These are phyloP conservation scores for Podilymbus podiceps DNA, from an alignment of 2,113 vertebrate species.

Conservation along the genomic window DNA sequence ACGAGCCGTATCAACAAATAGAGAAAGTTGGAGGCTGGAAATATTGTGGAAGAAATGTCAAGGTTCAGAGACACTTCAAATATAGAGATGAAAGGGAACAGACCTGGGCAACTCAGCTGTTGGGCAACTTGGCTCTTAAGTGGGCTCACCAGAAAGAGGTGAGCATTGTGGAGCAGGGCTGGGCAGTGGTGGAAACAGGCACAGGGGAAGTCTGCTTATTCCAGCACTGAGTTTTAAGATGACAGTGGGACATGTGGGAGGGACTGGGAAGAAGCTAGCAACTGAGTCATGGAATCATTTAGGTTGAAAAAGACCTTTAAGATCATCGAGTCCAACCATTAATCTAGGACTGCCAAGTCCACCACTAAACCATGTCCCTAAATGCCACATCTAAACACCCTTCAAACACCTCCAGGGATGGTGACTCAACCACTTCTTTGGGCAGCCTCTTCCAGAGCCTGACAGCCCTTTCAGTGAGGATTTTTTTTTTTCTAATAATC, in stretches of 20 bases:
- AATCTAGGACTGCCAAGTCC: no score
- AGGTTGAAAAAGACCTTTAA: no score
- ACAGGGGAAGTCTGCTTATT: not conserved
- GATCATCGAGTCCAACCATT: no score
- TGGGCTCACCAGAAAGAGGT: not conserved
- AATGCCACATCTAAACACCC: no score
- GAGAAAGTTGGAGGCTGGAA: not conserved
- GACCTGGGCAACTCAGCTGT: not conserved
- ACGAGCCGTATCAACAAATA: not conserved
- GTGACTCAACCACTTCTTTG: no score
- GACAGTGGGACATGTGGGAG: not conserved
- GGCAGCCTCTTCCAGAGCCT: no score
- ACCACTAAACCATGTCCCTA: no score
- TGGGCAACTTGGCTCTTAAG: not conserved
- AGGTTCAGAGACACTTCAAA: not conserved
- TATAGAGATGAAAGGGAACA: not conserved
- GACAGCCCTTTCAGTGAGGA: no score
- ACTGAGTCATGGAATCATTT: not conserved
- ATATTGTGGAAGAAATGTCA: not conserved
- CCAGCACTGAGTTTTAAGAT: not conserved
- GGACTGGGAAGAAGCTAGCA: not conserved
- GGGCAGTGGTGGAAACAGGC: not conserved
- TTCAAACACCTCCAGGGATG: no score
- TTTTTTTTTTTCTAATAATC: no score
- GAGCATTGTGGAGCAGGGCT: not conserved